These are phyloP conservation scores for Garra rufa DNA, from an alignment of 2,113 vertebrate species.

Conservation along the genomic window DNA sequence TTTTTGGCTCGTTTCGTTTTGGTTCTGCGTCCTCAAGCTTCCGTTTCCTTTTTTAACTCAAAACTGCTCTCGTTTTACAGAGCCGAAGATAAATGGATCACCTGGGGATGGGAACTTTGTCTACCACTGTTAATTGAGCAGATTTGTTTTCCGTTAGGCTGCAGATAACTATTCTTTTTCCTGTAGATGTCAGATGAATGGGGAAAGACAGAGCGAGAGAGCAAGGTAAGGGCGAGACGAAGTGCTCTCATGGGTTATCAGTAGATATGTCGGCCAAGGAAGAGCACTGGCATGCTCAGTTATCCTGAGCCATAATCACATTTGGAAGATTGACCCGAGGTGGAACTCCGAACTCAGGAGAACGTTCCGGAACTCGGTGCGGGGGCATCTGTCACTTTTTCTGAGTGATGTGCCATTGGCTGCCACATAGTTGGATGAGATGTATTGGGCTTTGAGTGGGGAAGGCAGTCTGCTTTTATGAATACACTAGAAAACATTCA, in stretches of 20 bases:
- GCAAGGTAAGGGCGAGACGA: not conserved
- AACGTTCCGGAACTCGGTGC: constrained; percentile 38
- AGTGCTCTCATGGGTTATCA: constrained; percentile 37
- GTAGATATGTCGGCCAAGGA: constrained; percentile 30
- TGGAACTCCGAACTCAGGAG: constrained; percentile 47
- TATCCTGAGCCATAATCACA: constrained; percentile 49
- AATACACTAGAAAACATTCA: constrained; percentile 49
- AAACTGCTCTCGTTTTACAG: not conserved
- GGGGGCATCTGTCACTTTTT: constrained; percentile 53
- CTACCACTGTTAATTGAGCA: constrained; percentile 40
- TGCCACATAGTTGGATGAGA: constrained; percentile 45
- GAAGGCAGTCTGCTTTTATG: constrained; percentile 51
- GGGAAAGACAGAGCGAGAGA: not conserved
- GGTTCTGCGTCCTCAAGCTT: constrained; percentile 36
- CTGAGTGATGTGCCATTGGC: constrained; percentile 52
- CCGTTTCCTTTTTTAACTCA: not conserved
- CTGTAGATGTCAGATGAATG: constrained; percentile 8
- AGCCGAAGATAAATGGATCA: constrained; percentile 21
- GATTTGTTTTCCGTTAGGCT: constrained; percentile 31
- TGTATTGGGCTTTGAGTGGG: constrained; percentile 20
- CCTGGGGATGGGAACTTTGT: constrained; percentile 12
- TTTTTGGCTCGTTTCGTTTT: constrained; percentile 42
- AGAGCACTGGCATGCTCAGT: constrained; percentile 24
- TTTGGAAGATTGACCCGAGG: constrained; percentile 56
- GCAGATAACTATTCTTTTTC: constrained; percentile 4